Conservation (phyloP, 1,140 invertebrate species). For the Brachionus koreanus region DNA sequence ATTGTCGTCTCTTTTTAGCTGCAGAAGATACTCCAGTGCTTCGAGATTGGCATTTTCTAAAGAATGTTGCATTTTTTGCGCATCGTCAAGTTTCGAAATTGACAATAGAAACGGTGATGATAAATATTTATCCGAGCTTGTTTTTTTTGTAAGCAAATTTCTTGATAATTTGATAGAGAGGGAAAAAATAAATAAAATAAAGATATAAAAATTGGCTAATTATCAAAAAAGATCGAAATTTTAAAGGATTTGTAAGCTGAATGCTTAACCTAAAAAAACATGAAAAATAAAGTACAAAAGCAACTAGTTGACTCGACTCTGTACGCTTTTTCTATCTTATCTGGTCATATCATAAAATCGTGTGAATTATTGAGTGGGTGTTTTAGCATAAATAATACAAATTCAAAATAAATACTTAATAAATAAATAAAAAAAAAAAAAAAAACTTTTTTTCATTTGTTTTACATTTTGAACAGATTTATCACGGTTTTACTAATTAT, state of each 20-base stretch:
- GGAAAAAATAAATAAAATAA: not conserved
- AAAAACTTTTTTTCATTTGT: not conserved
- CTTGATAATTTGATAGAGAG: conserved; percentile 35
- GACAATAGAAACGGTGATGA: not conserved
- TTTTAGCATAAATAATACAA: conserved; percentile 25
- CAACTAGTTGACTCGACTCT: not conserved
- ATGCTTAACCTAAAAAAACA: conserved; percentile 15
- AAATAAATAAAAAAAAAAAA: not conserved
- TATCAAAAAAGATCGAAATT: conserved; percentile 41
- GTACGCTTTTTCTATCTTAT: not conserved
- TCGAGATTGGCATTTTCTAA: conserved; percentile 35
- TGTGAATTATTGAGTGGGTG: conserved; percentile 36
- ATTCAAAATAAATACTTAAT: conserved; percentile 38
- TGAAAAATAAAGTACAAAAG: not conserved
- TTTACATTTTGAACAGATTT: not conserved
- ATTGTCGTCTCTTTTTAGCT: conserved; percentile 35
- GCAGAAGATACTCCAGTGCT: conserved; percentile 33
- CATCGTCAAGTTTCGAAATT: conserved; percentile 26
- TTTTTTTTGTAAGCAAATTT: conserved; percentile 29
- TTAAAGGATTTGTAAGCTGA: conserved; percentile 24
- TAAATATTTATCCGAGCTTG: conserved; percentile 9
- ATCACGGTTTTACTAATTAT: conserved; percentile 8
- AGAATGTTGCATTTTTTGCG: not conserved
- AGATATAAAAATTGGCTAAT: conserved; percentile 14
- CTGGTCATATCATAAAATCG: conserved; percentile 8